Base-by-base conservation (phyloP, 2,888 invertebrate species). In the Chesias legatella region DNA sequence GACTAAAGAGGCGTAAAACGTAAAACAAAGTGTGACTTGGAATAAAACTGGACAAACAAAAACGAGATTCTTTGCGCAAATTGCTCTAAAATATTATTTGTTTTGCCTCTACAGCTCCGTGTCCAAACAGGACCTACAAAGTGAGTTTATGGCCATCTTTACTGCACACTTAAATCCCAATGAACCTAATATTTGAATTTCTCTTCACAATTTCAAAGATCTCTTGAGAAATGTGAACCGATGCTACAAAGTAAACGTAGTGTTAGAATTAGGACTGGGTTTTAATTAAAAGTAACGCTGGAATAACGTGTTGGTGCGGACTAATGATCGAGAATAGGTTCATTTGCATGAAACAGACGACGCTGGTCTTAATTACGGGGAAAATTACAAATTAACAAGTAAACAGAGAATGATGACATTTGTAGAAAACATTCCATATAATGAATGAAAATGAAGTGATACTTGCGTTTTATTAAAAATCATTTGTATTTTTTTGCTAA, bases 281-380 rank as follows among this genome's bases (percentile, higher is more conserved):
- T 74, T 74, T 84, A 83, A 86, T 86, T 86, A 86, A 85, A 85
- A 82, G 75, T 80, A 78, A 70, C 75, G 72, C 81, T 75, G 76
- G 75, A 80, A 79, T 74, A 72, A 76, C 82, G 74, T 79, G 83
- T 81, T 73, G 79, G 83, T 81, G 73, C 70, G 49, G 73, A 77
- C 85, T 88, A 86, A 86, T 86, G 85, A 85, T 86, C 79, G 76
- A 63, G 80, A 79, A 79, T 79, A 75, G 72, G 62, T 79, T 86
- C 84, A 88, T 88, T 86, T 85, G 83, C 88, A 88, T 86, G 70
- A 71, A 86, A 88, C 85, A 85, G 75, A 70, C 76, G 73, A 68
- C 58, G 54, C 34, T 71, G 72, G 66, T 78, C 81, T 85, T 86
- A 83, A 85, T 85, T 83, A 85, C 84, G 77, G 79, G 61, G 82